Base-by-base conservation (phyloP, 2,113 vertebrate species). In the Falco punctatus region DNA sequence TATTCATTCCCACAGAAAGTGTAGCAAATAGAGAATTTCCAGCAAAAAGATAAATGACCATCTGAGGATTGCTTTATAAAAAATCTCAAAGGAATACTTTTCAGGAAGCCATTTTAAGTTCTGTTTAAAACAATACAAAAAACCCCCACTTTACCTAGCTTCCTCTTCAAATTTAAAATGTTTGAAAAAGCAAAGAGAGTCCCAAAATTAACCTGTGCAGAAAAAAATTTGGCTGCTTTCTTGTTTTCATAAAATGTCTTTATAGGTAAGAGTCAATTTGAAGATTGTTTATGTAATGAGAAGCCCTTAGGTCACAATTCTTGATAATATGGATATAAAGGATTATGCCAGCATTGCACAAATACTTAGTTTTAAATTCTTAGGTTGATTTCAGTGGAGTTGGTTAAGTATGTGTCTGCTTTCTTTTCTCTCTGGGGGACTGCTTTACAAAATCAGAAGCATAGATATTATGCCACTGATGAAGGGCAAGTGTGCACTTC, bases 91-190 rank as follows among this genome's bases (percentile, higher is more conserved):
- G n/a, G 17, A 42, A 65, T 69, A 12, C 13, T 77, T 91, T 62
- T 40, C 51, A 65, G 77, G 42, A 80, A 83, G 30, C 5, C 52
- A 21, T 66, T 77, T 77, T 44, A 77, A 70, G 9, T 86, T 80
- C 21, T 24, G 33, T 44, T 40, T 44, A 87, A 81, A 89, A 19
- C 6, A 35, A 27, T 52, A 42, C 6, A 11, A 49, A 74, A 1
- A 42, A 26, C 14, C 3, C 2, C 3, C 15, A 27, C 5, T 3
- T 65, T 38, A 33, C 5, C 6, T 35, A 6, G 6, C 21, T 6
- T 73, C 30, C 42, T 55, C 44, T 77, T 78, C 62, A 44, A 61
- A 30, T 79, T n/a, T 5, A 38, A 70, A 58, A 61, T 23, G 7
- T 64, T 33, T 77, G 32, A 65, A 72, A 54, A 20, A n/a, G 26